A percentile compares a stretch with the other conserved stretches of the same genome.
Evolutionary conservation across 2,113 vertebrate genomes (phyloP).

Genomic region (Bubo scandiacus): DNA sequence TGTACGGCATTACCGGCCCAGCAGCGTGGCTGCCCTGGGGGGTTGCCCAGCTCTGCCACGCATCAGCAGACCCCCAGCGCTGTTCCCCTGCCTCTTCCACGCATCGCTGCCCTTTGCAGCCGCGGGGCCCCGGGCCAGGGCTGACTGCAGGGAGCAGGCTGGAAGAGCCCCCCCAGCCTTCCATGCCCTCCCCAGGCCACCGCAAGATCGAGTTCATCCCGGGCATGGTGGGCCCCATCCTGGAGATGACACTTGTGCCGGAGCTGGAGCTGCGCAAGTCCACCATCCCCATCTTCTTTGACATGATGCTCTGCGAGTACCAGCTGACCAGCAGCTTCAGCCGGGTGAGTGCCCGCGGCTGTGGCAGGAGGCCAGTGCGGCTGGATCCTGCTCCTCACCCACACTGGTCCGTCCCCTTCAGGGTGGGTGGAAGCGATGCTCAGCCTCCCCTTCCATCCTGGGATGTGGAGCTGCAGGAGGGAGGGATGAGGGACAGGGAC

Average conservation of each 20-base stretch:
- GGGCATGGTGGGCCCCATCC: constrained; percentile 65
- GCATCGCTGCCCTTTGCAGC: neutral
- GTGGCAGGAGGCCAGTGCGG: fast-evolving
- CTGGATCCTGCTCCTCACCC: neutral
- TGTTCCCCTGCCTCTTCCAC: neutral
- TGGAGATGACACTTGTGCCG: constrained; percentile 65
- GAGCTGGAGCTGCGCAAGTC: constrained; percentile 62
- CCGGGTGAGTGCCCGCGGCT: neutral
- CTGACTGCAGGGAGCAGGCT: neutral
- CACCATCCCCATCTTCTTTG: constrained; percentile 67
- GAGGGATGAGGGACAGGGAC: neutral
- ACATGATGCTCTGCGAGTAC: constrained; percentile 73
- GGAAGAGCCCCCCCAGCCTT: neutral
- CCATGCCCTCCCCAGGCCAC: neutral
- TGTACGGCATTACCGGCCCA: neutral
- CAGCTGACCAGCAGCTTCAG: constrained; percentile 29
- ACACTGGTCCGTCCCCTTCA: fast-evolving
- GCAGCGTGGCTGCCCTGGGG: neutral
- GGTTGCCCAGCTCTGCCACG: neutral
- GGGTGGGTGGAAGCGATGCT: neutral
- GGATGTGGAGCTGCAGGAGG: neutral
- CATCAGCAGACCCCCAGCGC: neutral
- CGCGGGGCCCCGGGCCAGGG: fast-evolving
- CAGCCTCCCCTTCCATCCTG: no score
- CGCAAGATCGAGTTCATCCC: constrained; percentile 68